Evolutionary conservation across 2,888 invertebrate genomes (phyloP).

Genomic region (Xylota sylvarum): DNA sequence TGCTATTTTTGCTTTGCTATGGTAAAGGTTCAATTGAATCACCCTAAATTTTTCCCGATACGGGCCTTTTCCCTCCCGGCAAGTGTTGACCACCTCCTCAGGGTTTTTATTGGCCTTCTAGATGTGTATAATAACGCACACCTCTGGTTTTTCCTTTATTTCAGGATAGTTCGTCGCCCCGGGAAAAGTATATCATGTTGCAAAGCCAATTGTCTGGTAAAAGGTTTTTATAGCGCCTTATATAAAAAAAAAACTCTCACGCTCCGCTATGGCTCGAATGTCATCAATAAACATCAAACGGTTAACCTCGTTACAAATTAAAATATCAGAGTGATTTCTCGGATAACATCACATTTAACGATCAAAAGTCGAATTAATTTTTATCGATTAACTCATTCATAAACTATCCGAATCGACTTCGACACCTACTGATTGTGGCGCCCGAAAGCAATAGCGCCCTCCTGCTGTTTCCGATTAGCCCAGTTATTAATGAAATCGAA

Average conservation of each 20-base stretch:
- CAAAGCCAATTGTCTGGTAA: too few relatives aligned
- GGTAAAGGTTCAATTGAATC: too few relatives aligned
- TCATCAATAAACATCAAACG: constrained; percentile 31
- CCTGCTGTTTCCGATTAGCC: constrained; percentile 65
- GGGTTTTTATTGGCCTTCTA: too few relatives aligned
- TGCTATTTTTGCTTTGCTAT: too few relatives aligned
- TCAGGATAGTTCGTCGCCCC: too few relatives aligned
- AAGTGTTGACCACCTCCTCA: too few relatives aligned
- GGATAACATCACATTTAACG: constrained; percentile 23
- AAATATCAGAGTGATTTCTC: constrained; percentile 26
- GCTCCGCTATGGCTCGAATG: constrained; percentile 26
- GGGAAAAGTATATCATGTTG: too few relatives aligned
- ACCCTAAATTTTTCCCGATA: too few relatives aligned
- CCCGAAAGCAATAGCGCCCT: constrained; percentile 53
- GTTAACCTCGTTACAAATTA: constrained; percentile 34
- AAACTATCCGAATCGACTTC: constrained; percentile 58
- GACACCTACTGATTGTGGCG: constrained; percentile 71
- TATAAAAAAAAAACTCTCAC: constrained; percentile 27
- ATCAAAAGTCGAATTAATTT: constrained; percentile 61
- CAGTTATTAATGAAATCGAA: constrained; percentile 65
- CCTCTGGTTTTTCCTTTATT: too few relatives aligned
- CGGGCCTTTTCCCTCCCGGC: too few relatives aligned
- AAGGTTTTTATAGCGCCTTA: too few relatives aligned
- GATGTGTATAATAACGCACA: too few relatives aligned
- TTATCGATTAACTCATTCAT: constrained; percentile 44